A percentile compares a stretch with the other conserved stretches of the same genome.
Evolutionary conservation across 2,113 vertebrate genomes (phyloP).

Genomic region (Pterocles burchelli): DNA sequence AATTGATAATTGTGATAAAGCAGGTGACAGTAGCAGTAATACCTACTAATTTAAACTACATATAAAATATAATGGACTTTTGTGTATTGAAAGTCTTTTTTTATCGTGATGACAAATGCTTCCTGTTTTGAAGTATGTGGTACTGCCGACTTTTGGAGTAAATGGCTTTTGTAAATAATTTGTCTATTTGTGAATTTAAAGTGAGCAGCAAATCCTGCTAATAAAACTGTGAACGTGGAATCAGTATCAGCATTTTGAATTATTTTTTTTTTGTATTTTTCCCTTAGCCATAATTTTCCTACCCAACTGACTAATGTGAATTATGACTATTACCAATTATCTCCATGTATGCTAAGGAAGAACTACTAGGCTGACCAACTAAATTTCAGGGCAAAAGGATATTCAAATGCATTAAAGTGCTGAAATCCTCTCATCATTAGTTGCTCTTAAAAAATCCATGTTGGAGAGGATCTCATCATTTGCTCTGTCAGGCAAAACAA

Average conservation of each 20-base stretch:
- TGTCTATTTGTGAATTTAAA: constrained; percentile 12
- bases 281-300: neutral
- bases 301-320: neutral
- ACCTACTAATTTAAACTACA: neutral
- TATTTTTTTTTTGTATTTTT: neutral
- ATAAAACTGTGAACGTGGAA: constrained; percentile 30
- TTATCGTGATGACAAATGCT: neutral
- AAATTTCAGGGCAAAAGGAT: neutral
- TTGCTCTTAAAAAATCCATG: neutral
- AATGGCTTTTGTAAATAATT: constrained; percentile 25
- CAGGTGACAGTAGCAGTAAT: neutral
- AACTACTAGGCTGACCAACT: neutral
- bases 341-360: neutral
- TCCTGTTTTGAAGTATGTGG: constrained; percentile 8
- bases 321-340: neutral
- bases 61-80: neutral
- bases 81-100: constrained; percentile 12
- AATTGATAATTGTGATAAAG: neutral
- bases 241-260: neutral
- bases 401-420: neutral
- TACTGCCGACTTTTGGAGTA: constrained; percentile 1
- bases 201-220: neutral
- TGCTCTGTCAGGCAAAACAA: neutral
- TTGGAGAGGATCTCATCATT: neutral
- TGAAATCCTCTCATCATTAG: neutral